A percentile compares a stretch with the other conserved stretches of the same genome.
Evolutionary conservation across 2,888 invertebrate genomes (phyloP).

Genomic region (Amphipoea oculea): DNA sequence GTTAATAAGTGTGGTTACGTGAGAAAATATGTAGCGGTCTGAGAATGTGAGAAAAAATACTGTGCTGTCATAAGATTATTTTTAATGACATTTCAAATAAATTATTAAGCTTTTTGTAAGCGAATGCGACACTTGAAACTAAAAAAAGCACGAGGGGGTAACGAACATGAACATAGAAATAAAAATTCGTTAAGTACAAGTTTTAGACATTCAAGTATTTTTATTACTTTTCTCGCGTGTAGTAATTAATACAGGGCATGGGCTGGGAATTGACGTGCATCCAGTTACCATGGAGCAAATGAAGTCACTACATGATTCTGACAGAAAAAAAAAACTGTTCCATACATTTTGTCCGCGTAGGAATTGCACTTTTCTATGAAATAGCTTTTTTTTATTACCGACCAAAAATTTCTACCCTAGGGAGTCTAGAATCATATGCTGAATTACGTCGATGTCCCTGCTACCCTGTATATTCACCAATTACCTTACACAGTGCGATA

Average conservation of each 20-base stretch:
- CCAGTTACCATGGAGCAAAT: too few relatives aligned
- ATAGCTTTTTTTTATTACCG: not conserved
- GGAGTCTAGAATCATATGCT: too few relatives aligned
- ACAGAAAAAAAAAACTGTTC: not conserved
- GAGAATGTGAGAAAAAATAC: constrained; percentile 26
- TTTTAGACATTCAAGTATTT: not conserved
- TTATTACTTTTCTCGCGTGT: too few relatives aligned
- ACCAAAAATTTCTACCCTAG: not conserved
- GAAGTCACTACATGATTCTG: not conserved
- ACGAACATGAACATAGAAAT: not conserved
- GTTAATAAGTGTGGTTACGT: constrained; percentile 35
- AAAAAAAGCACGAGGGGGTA: not conserved
- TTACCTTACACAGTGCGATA: not conserved
- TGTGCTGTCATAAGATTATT: not conserved
- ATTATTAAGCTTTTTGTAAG: not conserved
- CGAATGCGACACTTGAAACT: not conserved
- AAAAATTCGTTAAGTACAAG: not conserved
- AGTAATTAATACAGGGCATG: not conserved
- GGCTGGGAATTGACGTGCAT: too few relatives aligned
- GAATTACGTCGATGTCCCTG: not conserved
- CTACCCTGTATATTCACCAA: not conserved
- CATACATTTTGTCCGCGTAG: fast-evolving
- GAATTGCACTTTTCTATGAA: not conserved
- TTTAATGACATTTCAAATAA: not conserved
- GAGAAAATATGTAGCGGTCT: constrained; percentile 38